Conservation (phyloP, 2,113 vertebrate genomes). For the Vireo altiloquus region DNA sequence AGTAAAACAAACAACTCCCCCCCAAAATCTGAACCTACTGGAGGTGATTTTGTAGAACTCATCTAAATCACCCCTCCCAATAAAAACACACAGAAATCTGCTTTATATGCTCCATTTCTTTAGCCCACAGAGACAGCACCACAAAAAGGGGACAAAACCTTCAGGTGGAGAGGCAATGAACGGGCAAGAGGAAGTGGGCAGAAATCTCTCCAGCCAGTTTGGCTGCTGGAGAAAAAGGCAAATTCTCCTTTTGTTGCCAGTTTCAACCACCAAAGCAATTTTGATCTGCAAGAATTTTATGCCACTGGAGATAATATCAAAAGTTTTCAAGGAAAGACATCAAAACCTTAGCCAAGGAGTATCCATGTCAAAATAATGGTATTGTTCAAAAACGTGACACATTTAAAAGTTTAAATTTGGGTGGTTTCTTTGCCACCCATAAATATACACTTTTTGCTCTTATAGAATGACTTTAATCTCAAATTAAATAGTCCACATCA, state of each 20-base stretch:
- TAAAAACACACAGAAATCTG: neutral
- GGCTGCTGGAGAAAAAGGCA: neutral
- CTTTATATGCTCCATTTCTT: neutral
- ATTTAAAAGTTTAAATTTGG: neutral
- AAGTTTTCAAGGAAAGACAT: neutral
- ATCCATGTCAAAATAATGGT: neutral
- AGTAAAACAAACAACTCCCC: neutral
- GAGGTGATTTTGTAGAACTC: neutral
- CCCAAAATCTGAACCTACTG: rapidly evolving
- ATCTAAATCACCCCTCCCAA: neutral
- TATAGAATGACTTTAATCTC: neutral
- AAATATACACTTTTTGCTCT: neutral
- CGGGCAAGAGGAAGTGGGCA: neutral
- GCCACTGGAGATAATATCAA: rapidly evolving
- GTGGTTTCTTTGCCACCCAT: neutral
- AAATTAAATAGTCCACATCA: neutral
- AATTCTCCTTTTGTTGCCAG: neutral
- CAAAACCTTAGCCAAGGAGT: neutral
- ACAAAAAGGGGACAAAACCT: neutral
- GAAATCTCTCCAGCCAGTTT: neutral
- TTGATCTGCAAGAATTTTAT: neutral
- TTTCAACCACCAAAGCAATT: neutral
- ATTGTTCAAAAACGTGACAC: neutral
- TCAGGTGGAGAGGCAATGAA: neutral
- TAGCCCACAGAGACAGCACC: neutral